Percentiles rank a stretch among this genome's conserved stretches.
Conservation (phyloP, 2,797 vertebrate genomes). For the Lithobates sylvaticus region DNA sequence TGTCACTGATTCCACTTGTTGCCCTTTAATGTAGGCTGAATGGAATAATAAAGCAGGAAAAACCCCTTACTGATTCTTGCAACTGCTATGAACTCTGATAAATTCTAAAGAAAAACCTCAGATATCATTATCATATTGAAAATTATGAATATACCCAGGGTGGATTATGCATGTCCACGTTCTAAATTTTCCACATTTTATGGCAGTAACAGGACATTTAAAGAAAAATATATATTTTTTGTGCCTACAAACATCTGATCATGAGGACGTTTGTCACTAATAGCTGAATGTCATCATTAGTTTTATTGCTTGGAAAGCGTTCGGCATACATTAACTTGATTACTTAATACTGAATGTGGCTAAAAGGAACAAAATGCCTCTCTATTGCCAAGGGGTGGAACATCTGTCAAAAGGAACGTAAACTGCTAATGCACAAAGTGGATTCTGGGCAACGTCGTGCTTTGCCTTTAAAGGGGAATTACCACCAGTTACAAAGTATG, state of each 20-base stretch:
- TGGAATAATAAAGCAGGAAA: neutral
- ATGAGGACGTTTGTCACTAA: conserved; percentile 36
- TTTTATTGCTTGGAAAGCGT: conserved; percentile 42
- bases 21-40: no score
- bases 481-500: neutral
- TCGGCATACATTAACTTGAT: conserved; percentile 50
- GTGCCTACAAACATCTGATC: conserved; percentile 39
- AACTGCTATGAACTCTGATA: neutral
- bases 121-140: neutral
- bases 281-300: conserved; percentile 46
- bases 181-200: conserved; percentile 20
- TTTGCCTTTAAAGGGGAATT: conserved; percentile 7
- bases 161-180: conserved; percentile 24
- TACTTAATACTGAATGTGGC: conserved; percentile 44
- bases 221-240: conserved; percentile 30
- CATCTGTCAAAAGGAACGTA: conserved; percentile 36
- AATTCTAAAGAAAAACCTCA: neutral
- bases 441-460: conserved; percentile 23
- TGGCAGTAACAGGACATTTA: conserved; percentile 7
- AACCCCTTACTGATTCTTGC: neutral
- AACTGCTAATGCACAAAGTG: conserved; percentile 17
- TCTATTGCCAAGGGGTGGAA: conserved; percentile 43
- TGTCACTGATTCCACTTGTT: no score
- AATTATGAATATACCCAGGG: neutral
- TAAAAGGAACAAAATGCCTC: conserved; percentile 43